These are phyloP conservation scores for Helicoverpa zea DNA, from an alignment of 1,140 invertebrate species.

Conservation along the genomic window DNA sequence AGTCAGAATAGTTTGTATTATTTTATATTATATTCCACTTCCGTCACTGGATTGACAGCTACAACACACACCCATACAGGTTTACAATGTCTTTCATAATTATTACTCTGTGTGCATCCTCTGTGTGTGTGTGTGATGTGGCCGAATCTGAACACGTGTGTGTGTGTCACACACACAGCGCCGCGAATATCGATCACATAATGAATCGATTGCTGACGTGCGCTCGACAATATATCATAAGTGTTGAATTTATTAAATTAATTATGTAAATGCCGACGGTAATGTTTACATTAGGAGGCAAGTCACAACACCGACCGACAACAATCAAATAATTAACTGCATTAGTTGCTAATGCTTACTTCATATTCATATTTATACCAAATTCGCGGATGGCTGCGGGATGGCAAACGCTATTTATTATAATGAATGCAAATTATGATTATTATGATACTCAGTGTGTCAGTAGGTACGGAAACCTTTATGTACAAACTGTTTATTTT, in stretches of 20 bases:
- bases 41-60: not conserved
- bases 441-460: slow-evolving; percentile 15
- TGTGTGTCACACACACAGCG: not conserved
- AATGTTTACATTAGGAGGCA: slow-evolving; percentile 40
- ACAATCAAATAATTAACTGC: slow-evolving; percentile 1
- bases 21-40: not conserved
- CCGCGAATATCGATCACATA: slow-evolving; percentile 22
- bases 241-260: slow-evolving; percentile 42
- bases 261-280: slow-evolving; percentile 35
- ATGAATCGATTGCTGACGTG: slow-evolving; percentile 3
- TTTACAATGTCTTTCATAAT: not conserved
- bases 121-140: not conserved
- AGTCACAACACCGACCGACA: not conserved
- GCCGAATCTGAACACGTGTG: no score
- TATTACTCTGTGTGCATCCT: no score
- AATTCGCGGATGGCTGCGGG: slow-evolving; percentile 15
- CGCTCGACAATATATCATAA: slow-evolving; percentile 6
- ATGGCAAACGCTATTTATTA: slow-evolving; percentile 15
- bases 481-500: not conserved
- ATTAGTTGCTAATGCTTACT: not conserved
- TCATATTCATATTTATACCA: slow-evolving; percentile 15
- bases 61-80: not conserved
- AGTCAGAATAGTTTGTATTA: not conserved
- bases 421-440: slow-evolving; percentile 24
- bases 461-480: slow-evolving; percentile 1